phyloP scores from a whole-genome alignment of 2,888 invertebrate species.

The Pecten maximus region DNA sequence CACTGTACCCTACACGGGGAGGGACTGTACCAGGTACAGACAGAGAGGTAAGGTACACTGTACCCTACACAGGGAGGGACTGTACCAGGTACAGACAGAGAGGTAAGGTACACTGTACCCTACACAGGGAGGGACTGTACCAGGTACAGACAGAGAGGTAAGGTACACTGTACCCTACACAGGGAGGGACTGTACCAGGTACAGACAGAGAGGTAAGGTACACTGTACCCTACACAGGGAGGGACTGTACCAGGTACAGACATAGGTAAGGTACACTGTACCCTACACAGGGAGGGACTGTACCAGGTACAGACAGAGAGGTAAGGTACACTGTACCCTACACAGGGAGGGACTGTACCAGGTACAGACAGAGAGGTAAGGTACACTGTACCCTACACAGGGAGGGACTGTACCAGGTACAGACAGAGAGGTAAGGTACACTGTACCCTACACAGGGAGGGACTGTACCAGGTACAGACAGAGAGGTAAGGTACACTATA shows the following conservation, averaged over 20 bases:
- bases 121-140: not conserved
- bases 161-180: not conserved
- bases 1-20: not conserved
- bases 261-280: not conserved
- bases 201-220: not conserved
- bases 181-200: not conserved
- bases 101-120: not conserved
- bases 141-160: not conserved
- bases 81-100: not conserved
- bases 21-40: slow-evolving; percentile 17
- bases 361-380: not conserved
- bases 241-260: not conserved
- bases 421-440: not conserved
- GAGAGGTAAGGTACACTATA: not conserved
- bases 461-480: not conserved
- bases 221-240: not conserved
- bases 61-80: not conserved
- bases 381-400: not conserved
- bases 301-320: not conserved
- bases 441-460: not conserved
- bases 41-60: not conserved
- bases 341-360: not conserved
- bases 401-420: not conserved
- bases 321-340: not conserved
- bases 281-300: not conserved